Evolutionary conservation across 30 jellyfish, hydroid and myxozoan species (phyloP), one percentile per base, ranked within the genome.

Genomic region (Aurelia aurita complex sp. Pacific): DNA sequence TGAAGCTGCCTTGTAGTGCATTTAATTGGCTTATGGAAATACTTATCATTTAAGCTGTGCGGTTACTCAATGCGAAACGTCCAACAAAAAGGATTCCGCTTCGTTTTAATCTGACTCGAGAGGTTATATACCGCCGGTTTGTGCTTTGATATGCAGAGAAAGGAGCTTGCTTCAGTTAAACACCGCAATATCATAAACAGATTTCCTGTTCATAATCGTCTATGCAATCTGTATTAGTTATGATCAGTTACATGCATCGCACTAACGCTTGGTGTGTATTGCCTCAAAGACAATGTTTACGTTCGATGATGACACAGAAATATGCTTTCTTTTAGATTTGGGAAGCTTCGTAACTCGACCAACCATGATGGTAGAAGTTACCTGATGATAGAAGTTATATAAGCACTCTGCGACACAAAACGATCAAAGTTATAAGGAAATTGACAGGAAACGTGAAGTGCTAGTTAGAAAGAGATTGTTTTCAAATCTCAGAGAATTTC

Each of bases 181-280:
- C 78, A 55, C 82, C 93, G 93, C 74, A 73, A 84, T 84, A 54
- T 11, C 76, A 84, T 84, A 73, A 84, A 73, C 50, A 64, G 93
- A 84, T 84, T 84, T 84, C 93, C 93, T 84, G 87, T 51, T 16
- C 40, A 10, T 53, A 63, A 84, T 64, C 80, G 18, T 60, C 79
- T 77, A 40, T 38, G 33, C 77, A 35, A 9, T 77, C 64, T 77
- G 40, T 13, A 33, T 40, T 63, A 77, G 64, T 60, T 66, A 18
- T 32, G 52, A 64, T 46, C 57, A 46, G 57, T 46, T 46, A 46
- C 57, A 46, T 46, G 57, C 57, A 46, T 46, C 57, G 8, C 57
- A 46, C 57, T 9, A 46, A 46, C 57, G 12, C 15, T 46, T 14
- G 57, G 14, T 40, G 6, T 40, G 57, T 9, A 46, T 1, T 46